Conservation (phyloP, 2,113 vertebrate genomes). For the Prochilodus magdalenae region DNA sequence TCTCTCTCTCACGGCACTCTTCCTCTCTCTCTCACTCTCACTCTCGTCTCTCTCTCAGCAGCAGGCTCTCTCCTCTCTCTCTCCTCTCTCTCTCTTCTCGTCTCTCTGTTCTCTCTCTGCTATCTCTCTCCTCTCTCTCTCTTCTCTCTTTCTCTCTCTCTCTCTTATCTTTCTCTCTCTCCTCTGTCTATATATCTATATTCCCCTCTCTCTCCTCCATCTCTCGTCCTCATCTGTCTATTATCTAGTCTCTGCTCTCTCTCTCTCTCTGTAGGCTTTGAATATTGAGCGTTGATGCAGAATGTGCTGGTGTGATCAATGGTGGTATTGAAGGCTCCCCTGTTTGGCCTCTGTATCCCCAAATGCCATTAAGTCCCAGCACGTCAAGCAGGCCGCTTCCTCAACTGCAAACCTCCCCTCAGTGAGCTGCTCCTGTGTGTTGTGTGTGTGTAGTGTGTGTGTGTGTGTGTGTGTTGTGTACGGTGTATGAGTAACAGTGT, state of each 20-base stretch:
- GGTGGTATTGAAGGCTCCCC: constrained; percentile 32
- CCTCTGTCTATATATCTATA: no score
- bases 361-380: constrained; percentile 29
- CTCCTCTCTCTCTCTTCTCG: no score
- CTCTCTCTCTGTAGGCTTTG: not conserved
- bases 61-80: no score
- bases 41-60: not conserved
- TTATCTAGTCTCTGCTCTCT: not conserved
- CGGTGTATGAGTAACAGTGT: not conserved
- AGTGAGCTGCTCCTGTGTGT: no score
- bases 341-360: not conserved
- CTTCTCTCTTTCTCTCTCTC: not conserved
- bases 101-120: no score
- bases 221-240: not conserved
- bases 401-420: not conserved
- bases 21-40: not conserved
- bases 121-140: no score
- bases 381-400: constrained; percentile 10
- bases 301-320: constrained; percentile 28
- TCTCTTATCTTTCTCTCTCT: not conserved
- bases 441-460: no score
- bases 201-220: not conserved
- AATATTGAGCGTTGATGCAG: constrained; percentile 17
- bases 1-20: no score
- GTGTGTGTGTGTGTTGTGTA: not conserved